phyloP scores from a whole-genome alignment of 2,797 vertebrate genomes.

The Cichlasoma orientale region DNA sequence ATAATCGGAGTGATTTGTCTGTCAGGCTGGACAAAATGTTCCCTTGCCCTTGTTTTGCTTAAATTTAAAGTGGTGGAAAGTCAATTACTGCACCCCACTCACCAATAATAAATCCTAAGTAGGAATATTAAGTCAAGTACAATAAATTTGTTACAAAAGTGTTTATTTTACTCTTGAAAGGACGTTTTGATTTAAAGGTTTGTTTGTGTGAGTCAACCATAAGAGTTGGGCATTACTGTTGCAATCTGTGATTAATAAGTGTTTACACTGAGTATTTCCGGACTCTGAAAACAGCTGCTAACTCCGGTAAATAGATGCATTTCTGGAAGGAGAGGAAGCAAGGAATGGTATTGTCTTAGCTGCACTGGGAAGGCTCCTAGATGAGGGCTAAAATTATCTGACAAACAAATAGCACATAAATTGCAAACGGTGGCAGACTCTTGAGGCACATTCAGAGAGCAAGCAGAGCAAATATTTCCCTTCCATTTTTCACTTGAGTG shows the following conservation, averaged over 20 bases:
- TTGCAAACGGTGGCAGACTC: neutral
- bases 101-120: constrained; percentile 15
- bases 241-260: neutral
- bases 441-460: neutral
- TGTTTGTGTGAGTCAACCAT: neutral
- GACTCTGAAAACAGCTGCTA: neutral
- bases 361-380: neutral
- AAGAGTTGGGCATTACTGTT: neutral
- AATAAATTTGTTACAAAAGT: neutral
- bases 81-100: constrained; percentile 29
- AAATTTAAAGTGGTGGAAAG: constrained; percentile 18
- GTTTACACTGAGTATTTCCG: neutral
- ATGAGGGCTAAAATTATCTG: neutral
- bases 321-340: neutral
- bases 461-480: neutral
- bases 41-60: constrained; percentile 12
- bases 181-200: neutral
- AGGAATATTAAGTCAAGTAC: constrained; percentile 1
- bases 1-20: constrained; percentile 17
- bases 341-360: neutral
- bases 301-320: neutral
- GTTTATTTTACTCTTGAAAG: neutral
- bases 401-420: neutral
- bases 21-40: constrained; percentile 19
- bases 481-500: neutral